These are phyloP conservation scores for Ferdinandea cuprea DNA, from an alignment of 2,888 invertebrate species.

Conservation along the genomic window DNA sequence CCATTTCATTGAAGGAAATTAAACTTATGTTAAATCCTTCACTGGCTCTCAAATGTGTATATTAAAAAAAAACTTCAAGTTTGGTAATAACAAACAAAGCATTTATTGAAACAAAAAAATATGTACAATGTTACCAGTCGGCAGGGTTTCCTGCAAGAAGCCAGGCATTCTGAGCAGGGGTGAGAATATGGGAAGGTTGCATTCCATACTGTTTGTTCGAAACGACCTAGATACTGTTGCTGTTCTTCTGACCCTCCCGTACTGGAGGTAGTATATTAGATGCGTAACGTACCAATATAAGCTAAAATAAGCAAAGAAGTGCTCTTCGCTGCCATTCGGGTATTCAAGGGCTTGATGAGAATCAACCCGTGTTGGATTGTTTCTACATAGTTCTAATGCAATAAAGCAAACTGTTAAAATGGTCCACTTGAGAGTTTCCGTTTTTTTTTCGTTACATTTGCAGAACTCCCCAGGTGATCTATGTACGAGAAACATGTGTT, in stretches of 20 bases:
- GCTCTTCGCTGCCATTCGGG: conserved; percentile 71
- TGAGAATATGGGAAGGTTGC: conserved; percentile 36
- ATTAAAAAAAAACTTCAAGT: conserved; percentile 64
- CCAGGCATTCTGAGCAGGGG: conserved; percentile 41
- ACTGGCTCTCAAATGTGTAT: conserved; percentile 62
- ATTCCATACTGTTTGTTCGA: conserved; percentile 22
- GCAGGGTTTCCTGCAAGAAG: conserved; percentile 52
- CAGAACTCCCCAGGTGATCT: conserved; percentile 33
- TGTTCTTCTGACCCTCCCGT: conserved; percentile 62
- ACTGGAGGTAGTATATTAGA: conserved; percentile 10
- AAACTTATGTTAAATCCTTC: no score
- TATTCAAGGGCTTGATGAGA: conserved; percentile 70
- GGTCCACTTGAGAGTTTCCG: conserved; percentile 53
- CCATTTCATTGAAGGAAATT: no score
- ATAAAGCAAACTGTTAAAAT: conserved; percentile 58
- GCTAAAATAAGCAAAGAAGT: conserved; percentile 44
- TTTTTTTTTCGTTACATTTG: conserved; percentile 1
- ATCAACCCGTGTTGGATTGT: conserved; percentile 51
- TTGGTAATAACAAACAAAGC: conserved; percentile 71
- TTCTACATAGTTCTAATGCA: conserved; percentile 37
- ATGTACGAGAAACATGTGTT: conserved; percentile 60
- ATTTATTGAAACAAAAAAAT: conserved; percentile 58
- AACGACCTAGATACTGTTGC: conserved; percentile 62
- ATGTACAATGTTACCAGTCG: conserved; percentile 66
- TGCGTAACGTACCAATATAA: neutral